Conservation (phyloP, 2,797 vertebrate species). For the Anomalospiza imberbis region DNA sequence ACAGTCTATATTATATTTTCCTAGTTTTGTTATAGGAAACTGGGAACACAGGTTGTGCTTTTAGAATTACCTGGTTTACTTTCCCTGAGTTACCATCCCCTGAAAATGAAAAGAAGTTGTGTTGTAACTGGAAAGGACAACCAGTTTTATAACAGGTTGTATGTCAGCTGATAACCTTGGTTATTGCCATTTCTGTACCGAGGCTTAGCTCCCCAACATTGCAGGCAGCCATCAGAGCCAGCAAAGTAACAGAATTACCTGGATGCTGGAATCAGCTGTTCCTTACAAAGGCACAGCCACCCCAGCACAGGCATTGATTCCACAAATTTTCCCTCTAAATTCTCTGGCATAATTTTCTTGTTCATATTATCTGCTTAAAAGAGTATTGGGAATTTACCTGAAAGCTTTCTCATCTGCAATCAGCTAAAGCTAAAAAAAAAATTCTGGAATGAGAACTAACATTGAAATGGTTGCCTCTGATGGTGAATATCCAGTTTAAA, state of each 20-base stretch:
- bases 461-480: not conserved
- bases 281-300: not conserved
- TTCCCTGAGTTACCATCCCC: not conserved
- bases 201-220: not conserved
- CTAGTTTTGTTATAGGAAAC: not conserved
- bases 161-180: not conserved
- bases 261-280: not conserved
- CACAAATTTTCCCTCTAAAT: not conserved
- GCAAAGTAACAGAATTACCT: not conserved
- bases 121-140: not conserved
- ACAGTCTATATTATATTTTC: not conserved
- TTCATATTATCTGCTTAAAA: not conserved
- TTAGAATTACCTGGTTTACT: not conserved
- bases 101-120: not conserved
- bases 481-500: not conserved
- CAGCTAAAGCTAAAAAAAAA: not conserved
- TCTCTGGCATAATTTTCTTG: not conserved
- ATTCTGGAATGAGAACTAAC: not conserved
- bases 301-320: not conserved
- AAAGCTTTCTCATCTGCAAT: not conserved
- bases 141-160: not conserved
- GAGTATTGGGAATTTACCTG: not conserved
- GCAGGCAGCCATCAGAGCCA: not conserved
- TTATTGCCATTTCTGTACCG: fast-evolving
- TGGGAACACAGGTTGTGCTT: not conserved